These are phyloP conservation scores for Euphydryas editha DNA, from an alignment of 2,888 invertebrate genomes.

Conservation along the genomic window DNA sequence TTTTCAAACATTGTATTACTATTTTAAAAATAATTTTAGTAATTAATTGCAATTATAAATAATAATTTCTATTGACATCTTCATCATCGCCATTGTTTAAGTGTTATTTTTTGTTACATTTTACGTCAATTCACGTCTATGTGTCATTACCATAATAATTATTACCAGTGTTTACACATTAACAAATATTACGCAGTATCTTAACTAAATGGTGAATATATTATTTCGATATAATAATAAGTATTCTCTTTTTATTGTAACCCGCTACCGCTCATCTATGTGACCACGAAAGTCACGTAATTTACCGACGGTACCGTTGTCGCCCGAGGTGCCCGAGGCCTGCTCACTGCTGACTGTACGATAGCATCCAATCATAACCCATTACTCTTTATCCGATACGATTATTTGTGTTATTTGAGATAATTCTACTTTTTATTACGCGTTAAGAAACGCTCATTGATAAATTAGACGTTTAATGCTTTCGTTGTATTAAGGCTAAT, in stretches of 20 bases:
- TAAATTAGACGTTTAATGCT: neutral
- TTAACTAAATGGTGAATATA: too few species aligned
- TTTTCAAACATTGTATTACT: too few species aligned
- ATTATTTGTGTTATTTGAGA: slow-evolving; percentile 29
- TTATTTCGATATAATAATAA: neutral
- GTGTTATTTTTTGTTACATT: too few species aligned
- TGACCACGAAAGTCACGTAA: slow-evolving; percentile 15
- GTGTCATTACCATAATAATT: too few species aligned
- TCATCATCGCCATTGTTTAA: too few species aligned
- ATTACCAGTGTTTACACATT: too few species aligned
- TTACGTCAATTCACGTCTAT: too few species aligned
- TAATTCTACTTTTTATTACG: slow-evolving; percentile 31
- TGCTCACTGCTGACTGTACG: slow-evolving; percentile 20
- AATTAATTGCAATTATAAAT: too few species aligned
- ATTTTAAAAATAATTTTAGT: too few species aligned
- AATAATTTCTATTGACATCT: too few species aligned
- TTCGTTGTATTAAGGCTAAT: slow-evolving; percentile 1
- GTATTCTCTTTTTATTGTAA: neutral
- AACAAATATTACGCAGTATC: too few species aligned
- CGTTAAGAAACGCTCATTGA: slow-evolving; percentile 17
- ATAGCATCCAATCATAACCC: slow-evolving; percentile 29
- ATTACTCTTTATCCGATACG: slow-evolving; percentile 34
- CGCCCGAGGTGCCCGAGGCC: slow-evolving; percentile 26
- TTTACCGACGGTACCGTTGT: slow-evolving; percentile 36
- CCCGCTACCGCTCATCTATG: neutral